phyloP scores from a whole-genome alignment of 2,888 invertebrate genomes.

The Pelosia muscerda region DNA sequence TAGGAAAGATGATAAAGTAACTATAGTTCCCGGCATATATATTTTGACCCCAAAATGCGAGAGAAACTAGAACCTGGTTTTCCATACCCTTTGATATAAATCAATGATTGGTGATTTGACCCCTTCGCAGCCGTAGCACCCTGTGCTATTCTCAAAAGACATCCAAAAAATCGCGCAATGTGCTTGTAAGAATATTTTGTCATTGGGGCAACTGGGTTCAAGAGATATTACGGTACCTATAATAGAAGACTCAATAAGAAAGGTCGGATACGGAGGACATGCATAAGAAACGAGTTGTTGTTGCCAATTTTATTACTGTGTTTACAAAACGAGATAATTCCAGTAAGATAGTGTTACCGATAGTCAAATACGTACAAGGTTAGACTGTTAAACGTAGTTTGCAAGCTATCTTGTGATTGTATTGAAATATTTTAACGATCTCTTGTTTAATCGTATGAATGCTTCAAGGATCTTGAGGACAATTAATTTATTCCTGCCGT shows the following conservation, averaged over 20 bases:
- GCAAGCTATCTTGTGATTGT: slow-evolving; percentile 48
- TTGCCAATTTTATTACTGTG: slow-evolving; percentile 33
- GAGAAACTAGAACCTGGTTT: too few species aligned
- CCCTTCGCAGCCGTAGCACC: too few species aligned
- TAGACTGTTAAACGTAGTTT: slow-evolving; percentile 31
- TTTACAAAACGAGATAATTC: slow-evolving; percentile 46
- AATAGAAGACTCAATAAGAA: background rate
- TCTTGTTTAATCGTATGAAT: slow-evolving; percentile 61
- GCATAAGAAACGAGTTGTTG: slow-evolving; percentile 16
- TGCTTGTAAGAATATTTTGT: too few species aligned
- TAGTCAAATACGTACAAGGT: slow-evolving; percentile 34
- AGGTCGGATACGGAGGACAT: slow-evolving; percentile 32
- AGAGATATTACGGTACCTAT: too few species aligned
- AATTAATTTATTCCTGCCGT: slow-evolving; percentile 71
- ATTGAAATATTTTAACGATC: slow-evolving; percentile 69
- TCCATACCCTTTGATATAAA: too few species aligned
- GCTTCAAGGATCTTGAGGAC: slow-evolving; percentile 58
- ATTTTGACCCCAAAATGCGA: too few species aligned
- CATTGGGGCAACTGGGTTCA: too few species aligned
- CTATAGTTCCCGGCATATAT: too few species aligned
- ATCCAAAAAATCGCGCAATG: too few species aligned
- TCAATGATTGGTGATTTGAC: too few species aligned
- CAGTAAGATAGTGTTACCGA: slow-evolving; percentile 36
- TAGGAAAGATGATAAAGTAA: slow-evolving; percentile 11
- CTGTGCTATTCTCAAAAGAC: too few species aligned